A percentile compares a stretch with the other conserved stretches of the same genome.
Evolutionary conservation across 2,888 invertebrate genomes (phyloP).

Genomic region (Operophtera brumata): DNA sequence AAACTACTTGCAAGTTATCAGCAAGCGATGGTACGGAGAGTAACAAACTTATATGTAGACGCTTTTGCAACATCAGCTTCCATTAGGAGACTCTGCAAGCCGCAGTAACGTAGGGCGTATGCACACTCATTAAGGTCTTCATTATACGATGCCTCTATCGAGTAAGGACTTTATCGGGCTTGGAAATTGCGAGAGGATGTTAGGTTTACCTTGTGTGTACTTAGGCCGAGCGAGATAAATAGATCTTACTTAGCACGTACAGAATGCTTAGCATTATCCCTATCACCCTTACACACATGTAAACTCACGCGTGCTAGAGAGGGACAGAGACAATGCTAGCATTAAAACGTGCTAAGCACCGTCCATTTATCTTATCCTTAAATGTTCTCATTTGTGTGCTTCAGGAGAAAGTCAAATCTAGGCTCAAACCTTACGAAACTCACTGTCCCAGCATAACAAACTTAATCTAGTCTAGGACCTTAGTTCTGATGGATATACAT

Average conservation of each 20-base stretch:
- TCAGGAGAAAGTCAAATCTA: not conserved
- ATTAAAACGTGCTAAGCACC: too few species aligned
- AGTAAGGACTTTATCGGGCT: constrained; percentile 4
- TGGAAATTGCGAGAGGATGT: not conserved
- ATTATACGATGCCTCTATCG: constrained; percentile 6
- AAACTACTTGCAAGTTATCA: not conserved
- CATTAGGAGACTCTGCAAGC: constrained; percentile 2
- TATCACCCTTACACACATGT: too few species aligned
- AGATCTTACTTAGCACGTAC: too few species aligned
- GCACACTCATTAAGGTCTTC: constrained; percentile 6
- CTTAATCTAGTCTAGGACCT: too few species aligned
- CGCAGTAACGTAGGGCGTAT: constrained; percentile 1
- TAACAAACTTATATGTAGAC: not conserved
- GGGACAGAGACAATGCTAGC: too few species aligned
- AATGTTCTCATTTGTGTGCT: constrained; percentile 1
- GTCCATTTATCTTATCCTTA: too few species aligned
- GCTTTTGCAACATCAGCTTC: constrained; percentile 8
- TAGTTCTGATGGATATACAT: too few species aligned
- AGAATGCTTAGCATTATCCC: too few species aligned
- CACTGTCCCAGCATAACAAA: too few species aligned
- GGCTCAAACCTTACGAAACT: too few species aligned
- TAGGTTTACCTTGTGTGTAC: constrained; percentile 1
- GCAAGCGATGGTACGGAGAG: not conserved
- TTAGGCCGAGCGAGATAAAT: too few species aligned
- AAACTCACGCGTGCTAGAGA: too few species aligned